Conservation (phyloP, 1,140 invertebrate genomes). For the Cotesia typhae region DNA sequence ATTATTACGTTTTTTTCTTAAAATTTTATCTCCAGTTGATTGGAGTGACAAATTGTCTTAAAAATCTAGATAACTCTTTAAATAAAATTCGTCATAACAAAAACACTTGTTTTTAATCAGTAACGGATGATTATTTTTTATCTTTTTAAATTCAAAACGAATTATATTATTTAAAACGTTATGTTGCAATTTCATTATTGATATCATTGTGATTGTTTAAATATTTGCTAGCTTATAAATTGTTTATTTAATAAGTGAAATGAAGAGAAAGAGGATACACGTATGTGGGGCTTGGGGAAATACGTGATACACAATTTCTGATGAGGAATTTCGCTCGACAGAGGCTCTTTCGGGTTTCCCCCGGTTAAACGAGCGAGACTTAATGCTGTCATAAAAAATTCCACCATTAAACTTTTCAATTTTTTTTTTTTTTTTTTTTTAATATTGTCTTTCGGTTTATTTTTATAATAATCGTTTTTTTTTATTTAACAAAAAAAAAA, state of each 20-base stretch:
- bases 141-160: too few relatives aligned
- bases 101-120: too few relatives aligned
- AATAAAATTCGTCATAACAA: too few relatives aligned
- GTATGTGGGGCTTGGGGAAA: constrained; percentile 1
- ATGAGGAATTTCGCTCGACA: constrained; percentile 13
- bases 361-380: neutral
- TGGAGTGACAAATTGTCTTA: too few relatives aligned
- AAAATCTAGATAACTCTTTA: too few relatives aligned
- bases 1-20: too few relatives aligned
- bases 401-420: neutral
- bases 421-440: neutral
- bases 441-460: neutral
- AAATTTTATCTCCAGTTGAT: too few relatives aligned
- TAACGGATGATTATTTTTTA: too few relatives aligned
- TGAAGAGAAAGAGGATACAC: constrained; percentile 4
- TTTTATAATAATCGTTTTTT: too few relatives aligned
- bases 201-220: neutral
- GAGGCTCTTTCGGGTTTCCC: constrained; percentile 12
- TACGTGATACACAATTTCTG: neutral
- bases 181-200: neutral
- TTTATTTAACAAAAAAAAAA: too few relatives aligned
- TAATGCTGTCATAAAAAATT: neutral
- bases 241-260: constrained; percentile 9
- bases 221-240: neutral
- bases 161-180: too few relatives aligned